phyloP scores from a whole-genome alignment of 2,113 vertebrate species.

The Python bivittatus region DNA sequence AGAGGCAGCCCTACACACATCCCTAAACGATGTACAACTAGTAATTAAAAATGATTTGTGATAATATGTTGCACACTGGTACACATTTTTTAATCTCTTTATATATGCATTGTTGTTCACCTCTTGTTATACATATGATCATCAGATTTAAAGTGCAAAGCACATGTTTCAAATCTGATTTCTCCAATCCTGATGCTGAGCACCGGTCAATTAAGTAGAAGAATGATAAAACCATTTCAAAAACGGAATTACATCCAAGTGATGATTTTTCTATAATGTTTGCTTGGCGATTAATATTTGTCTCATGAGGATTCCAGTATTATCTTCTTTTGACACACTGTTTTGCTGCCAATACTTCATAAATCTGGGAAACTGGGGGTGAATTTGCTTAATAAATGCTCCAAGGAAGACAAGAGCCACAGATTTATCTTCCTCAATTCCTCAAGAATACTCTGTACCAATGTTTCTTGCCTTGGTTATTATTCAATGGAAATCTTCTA shows the following conservation, averaged over 20 bases:
- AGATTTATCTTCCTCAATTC: too few species aligned
- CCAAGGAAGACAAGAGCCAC: background rate
- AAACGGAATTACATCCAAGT: background rate
- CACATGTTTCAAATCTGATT: background rate
- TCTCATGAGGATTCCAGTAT: background rate
- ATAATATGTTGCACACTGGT: background rate
- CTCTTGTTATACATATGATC: background rate
- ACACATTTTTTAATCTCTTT: background rate
- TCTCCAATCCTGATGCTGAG: background rate
- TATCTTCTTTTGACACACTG: background rate
- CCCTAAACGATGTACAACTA: background rate
- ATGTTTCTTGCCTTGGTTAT: background rate
- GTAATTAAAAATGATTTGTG: background rate
- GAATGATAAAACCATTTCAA: background rate
- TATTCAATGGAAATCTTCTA: background rate
- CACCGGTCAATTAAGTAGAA: background rate
- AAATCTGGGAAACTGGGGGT: background rate
- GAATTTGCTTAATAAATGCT: background rate
- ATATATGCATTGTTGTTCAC: background rate
- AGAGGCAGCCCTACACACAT: background rate
- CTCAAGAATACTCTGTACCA: too few species aligned
- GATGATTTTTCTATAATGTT: background rate
- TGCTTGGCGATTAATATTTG: background rate
- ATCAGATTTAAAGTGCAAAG: background rate
- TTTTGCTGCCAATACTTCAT: background rate